phyloP scores from a whole-genome alignment of 2,888 invertebrate genomes.

The Metacarcinus magister region DNA sequence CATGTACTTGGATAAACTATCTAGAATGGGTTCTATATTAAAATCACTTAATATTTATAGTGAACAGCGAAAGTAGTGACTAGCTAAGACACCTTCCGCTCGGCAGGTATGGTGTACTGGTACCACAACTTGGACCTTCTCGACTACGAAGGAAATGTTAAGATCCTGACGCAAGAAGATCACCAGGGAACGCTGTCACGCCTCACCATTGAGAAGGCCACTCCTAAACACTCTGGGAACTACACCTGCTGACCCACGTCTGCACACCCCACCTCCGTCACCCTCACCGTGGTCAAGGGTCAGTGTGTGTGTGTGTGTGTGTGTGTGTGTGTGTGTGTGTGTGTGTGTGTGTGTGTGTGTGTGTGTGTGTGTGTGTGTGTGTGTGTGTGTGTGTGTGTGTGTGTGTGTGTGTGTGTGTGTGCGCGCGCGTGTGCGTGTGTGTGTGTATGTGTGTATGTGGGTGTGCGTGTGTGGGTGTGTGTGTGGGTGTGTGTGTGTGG shows the following conservation, averaged over 20 bases:
- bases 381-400: neutral
- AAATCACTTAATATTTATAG: too few relatives aligned
- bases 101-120: constrained; percentile 76
- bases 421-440: neutral
- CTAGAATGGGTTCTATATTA: too few relatives aligned
- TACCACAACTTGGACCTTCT: constrained; percentile 78
- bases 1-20: too few relatives aligned
- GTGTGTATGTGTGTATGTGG: neutral
- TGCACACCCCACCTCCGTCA: constrained; percentile 71
- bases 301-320: neutral
- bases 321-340: neutral
- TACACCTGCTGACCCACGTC: constrained; percentile 82
- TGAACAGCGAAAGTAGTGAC: too few relatives aligned
- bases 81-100: neutral
- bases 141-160: constrained; percentile 73
- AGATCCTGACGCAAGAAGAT: constrained; percentile 66
- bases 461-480: constrained; percentile 54
- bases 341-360: neutral
- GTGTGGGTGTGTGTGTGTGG: constrained; percentile 67
- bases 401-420: neutral
- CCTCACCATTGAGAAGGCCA: constrained; percentile 77
- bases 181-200: constrained; percentile 62
- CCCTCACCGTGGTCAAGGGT: constrained; percentile 76
- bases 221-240: constrained; percentile 75
- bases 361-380: neutral